These are phyloP conservation scores for Aphodius granarius DNA, from an alignment of 2,888 invertebrate genomes.

Conservation along the genomic window DNA sequence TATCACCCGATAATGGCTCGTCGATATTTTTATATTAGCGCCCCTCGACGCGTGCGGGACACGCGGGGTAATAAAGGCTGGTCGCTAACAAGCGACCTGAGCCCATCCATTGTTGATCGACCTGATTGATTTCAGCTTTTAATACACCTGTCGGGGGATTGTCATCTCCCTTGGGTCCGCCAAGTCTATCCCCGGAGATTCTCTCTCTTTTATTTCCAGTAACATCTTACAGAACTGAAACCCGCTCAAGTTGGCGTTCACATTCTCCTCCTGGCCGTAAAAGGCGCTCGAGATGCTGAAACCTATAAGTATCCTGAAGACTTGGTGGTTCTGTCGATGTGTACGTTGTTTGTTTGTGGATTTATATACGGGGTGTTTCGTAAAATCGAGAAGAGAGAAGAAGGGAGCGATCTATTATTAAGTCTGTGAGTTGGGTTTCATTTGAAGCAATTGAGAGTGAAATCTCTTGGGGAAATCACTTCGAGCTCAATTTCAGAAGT, in stretches of 20 bases:
- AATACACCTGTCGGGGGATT: not conserved
- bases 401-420: not conserved
- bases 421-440: not conserved
- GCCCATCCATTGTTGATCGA: not conserved
- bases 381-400: too few species aligned
- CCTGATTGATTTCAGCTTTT: not conserved
- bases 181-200: not conserved
- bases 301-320: not conserved
- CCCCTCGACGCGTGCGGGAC: not conserved
- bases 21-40: not conserved
- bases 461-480: not conserved
- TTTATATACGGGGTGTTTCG: too few species aligned
- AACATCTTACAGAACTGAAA: not conserved
- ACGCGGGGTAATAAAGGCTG: not conserved
- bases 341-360: too few species aligned
- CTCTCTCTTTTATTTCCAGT: not conserved
- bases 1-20: not conserved
- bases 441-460: not conserved
- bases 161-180: not conserved
- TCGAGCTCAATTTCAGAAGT: not conserved
- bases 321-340: too few species aligned
- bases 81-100: not conserved
- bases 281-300: not conserved
- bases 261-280: not conserved
- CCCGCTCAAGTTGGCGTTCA: not conserved